A percentile compares a stretch with the other conserved stretches of the same genome.
Conservation (phyloP, 2,888 invertebrate species). For the Nemapogon koenigi region DNA sequence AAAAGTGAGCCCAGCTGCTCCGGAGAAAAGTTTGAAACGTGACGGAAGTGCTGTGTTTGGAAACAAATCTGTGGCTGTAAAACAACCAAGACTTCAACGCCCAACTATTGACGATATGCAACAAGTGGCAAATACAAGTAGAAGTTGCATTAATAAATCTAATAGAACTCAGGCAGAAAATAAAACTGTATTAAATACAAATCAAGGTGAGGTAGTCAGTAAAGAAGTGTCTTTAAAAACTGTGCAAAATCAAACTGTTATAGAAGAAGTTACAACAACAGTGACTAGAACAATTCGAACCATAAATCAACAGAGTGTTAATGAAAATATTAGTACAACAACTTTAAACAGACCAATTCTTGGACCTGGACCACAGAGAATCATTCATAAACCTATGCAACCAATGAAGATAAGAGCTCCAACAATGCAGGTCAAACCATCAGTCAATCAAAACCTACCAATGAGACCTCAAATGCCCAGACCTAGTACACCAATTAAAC, state of each 20-base stretch:
- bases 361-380: background rate
- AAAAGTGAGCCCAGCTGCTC: too few relatives aligned
- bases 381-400: background rate
- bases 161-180: too few relatives aligned
- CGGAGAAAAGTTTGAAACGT: too few relatives aligned
- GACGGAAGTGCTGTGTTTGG: too few relatives aligned
- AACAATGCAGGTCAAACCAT: background rate
- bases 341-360: too few relatives aligned
- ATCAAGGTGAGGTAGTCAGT: slow-evolving; percentile 3
- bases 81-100: too few relatives aligned
- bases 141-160: too few relatives aligned
- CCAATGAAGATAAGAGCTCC: background rate
- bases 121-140: background rate
- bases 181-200: too few relatives aligned
- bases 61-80: too few relatives aligned
- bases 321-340: slow-evolving; percentile 30
- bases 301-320: slow-evolving; percentile 38
- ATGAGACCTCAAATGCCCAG: slow-evolving; percentile 1
- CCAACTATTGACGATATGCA: slow-evolving; percentile 14
- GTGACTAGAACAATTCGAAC: slow-evolving; percentile 56
- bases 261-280: slow-evolving; percentile 55
- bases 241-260: slow-evolving; percentile 46
- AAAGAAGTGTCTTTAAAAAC: slow-evolving; percentile 45
- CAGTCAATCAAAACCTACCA: background rate
- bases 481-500: too few relatives aligned